Conservation (phyloP, 2,888 invertebrate genomes). For the Hirtodrosophila histrioides region DNA sequence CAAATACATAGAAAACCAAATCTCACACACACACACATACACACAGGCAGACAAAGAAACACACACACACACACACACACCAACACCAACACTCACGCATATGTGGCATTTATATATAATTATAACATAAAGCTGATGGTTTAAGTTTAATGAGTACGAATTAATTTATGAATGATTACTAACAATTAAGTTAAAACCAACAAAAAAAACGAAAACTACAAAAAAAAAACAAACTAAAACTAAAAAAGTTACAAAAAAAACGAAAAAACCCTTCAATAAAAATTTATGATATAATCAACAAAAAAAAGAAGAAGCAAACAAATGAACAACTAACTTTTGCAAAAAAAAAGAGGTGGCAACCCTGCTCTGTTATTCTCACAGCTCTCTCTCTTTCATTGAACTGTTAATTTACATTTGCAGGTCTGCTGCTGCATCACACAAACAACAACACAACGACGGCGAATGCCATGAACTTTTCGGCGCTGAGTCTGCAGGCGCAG, state of each 20-base stretch:
- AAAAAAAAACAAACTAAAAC: slow-evolving; percentile 38
- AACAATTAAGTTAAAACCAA: slow-evolving; percentile 56
- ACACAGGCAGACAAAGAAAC: slow-evolving; percentile 26
- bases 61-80: slow-evolving; percentile 34
- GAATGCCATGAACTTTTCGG: slow-evolving; percentile 72
- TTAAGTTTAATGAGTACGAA: slow-evolving; percentile 76
- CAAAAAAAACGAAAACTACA: slow-evolving; percentile 43
- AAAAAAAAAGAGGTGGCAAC: slow-evolving; percentile 3
- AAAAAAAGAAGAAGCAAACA: slow-evolving; percentile 33
- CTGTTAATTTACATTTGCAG: slow-evolving; percentile 58
- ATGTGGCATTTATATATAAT: slow-evolving; percentile 67
- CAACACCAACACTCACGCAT: slow-evolving; percentile 51
- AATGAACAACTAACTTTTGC: slow-evolving; percentile 4
- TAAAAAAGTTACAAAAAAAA: slow-evolving; percentile 53
- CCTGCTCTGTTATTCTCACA: not conserved
- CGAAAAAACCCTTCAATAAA: slow-evolving; percentile 81
- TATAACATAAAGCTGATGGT: slow-evolving; percentile 71
- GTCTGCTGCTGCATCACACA: slow-evolving; percentile 79
- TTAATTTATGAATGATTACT: slow-evolving; percentile 77
- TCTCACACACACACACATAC: not conserved
- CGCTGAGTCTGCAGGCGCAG: slow-evolving; percentile 62
- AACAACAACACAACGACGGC: slow-evolving; percentile 54
- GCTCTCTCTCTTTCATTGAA: slow-evolving; percentile 4
- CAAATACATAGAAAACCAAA: slow-evolving; percentile 20
- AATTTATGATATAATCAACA: slow-evolving; percentile 82